Base-by-base conservation (phyloP, 2,113 vertebrate genomes). In the Ceuthmochares aereus region DNA sequence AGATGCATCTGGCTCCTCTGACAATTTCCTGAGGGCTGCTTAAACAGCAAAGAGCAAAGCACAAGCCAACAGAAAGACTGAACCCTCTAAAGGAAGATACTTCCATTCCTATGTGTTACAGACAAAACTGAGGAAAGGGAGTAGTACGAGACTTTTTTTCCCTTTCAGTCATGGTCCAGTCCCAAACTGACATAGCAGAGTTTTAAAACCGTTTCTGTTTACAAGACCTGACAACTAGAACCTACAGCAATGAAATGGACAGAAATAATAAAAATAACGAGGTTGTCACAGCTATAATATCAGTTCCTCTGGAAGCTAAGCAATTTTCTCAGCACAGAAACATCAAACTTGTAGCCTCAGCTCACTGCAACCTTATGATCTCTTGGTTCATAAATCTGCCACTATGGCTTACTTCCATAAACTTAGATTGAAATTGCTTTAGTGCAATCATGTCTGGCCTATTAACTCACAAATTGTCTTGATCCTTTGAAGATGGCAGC, bases 401-500 rank as follows among this genome's bases (percentile, higher is more conserved):
- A 91, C 86, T 87, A 59, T 32, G 11, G 73, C 64, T 96, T 96
- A 87, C 58, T 92, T 83, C n/a, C 74, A 78, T 90, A 93, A 94
- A 85, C 89, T 95, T 72, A 89, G 89, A 85, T 51, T 94, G 76
- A 96, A 96, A 95, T 96, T 93, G 81, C 68, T 96, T 94, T 80
- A 93, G 83, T 60, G 56, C 74, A 87, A 93, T 96, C 74, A 84
- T 91, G 32, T 75, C 78, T 84, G 84, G 79, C 67, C 89, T 97
- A 91, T 97, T 96, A 97, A 96, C 68, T 96, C 88, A 94, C 54
- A 95, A 90, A 96, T 86, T 90, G 45, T 94, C 94, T 93, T 70
- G 76, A 89, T 89, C 52, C 21, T 91, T 91, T 91, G 89, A 94
- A 96, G 83, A 95, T n/a, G 40, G 40, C 60, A 87, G 36, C 60